phyloP scores from a whole-genome alignment of 2,888 invertebrate species.

The Penaeus monodon region DNA sequence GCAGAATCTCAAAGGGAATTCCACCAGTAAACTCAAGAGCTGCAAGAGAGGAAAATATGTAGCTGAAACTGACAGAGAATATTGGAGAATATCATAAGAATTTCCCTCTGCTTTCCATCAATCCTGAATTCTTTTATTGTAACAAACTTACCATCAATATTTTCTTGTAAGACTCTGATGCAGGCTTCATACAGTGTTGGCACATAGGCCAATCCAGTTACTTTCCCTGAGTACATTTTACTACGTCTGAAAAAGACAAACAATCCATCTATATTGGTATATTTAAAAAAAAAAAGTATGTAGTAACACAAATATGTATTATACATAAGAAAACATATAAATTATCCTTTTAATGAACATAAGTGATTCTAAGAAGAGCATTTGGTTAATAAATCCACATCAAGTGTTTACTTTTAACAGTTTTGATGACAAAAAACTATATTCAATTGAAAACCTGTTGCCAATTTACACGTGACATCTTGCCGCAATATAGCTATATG shows the following conservation, averaged over 20 bases:
- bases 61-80: conserved; percentile 1
- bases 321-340: too few relatives aligned
- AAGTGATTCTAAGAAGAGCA: too few relatives aligned
- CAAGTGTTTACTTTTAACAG: too few relatives aligned
- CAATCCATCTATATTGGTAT: background rate
- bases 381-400: too few relatives aligned
- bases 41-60: conserved; percentile 69
- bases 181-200: conserved; percentile 87
- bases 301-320: too few relatives aligned
- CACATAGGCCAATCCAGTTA: conserved; percentile 71
- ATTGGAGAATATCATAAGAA: conserved; percentile 11
- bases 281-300: too few relatives aligned
- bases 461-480: too few relatives aligned
- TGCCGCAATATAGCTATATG: too few relatives aligned
- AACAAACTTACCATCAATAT: conserved; percentile 84
- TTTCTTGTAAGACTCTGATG: conserved; percentile 87
- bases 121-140: background rate
- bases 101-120: background rate
- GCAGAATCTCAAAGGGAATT: conserved; percentile 89
- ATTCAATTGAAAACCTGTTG: too few relatives aligned
- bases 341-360: too few relatives aligned
- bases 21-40: conserved; percentile 92
- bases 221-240: conserved; percentile 62
- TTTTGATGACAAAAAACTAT: too few relatives aligned
- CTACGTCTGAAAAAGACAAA: conserved; percentile 42